phyloP scores from a whole-genome alignment of 2,888 invertebrate species.

The Nephrotoma appendiculata region DNA sequence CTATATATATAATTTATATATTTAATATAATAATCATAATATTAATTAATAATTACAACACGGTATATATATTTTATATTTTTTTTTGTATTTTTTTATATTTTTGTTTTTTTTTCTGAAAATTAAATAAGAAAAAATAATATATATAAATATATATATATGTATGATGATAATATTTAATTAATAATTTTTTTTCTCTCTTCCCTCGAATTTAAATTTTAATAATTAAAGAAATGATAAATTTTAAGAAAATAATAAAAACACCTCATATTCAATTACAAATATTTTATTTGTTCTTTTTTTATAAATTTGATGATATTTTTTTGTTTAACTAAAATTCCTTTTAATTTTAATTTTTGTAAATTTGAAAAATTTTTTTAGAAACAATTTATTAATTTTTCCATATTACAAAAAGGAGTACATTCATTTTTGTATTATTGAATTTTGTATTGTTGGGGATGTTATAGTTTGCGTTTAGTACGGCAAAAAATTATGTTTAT shows the following conservation, averaged over 20 bases:
- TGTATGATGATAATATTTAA: neutral
- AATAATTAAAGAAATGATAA: neutral
- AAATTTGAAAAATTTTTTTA: neutral
- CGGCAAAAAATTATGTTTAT: neutral
- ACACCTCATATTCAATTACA: neutral
- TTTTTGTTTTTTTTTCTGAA: neutral
- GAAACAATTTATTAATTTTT: neutral
- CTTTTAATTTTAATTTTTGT: neutral
- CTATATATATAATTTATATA: neutral
- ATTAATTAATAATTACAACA: neutral
- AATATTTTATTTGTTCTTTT: neutral
- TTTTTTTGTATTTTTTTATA: neutral
- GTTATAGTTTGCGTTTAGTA: neutral
- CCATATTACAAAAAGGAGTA: neutral
- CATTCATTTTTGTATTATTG: neutral
- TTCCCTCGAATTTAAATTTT: neutral
- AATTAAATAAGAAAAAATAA: neutral
- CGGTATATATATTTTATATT: neutral
- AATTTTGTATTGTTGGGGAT: neutral
- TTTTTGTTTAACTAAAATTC: neutral
- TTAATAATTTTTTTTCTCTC: neutral
- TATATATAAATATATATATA: too few species aligned
- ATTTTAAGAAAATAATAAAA: neutral
- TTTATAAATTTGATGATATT: neutral
- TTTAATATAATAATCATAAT: neutral